Conservation (phyloP, 2,888 invertebrate genomes). For the Omphaloscelis lunosa region DNA sequence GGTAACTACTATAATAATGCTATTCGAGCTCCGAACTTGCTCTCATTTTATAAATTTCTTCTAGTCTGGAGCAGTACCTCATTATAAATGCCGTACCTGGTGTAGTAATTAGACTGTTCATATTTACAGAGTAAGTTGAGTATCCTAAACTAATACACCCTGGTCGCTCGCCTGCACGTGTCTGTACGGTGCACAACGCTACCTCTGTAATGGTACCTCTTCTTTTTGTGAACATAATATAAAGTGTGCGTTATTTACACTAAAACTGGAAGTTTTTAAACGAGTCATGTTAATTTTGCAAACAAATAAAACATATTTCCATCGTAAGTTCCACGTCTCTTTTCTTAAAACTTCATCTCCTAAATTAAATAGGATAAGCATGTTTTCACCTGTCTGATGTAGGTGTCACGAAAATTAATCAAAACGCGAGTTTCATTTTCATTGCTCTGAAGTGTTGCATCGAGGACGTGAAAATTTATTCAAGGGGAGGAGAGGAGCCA, state of each 20-base stretch:
- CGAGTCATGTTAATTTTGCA: neutral
- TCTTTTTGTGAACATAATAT: neutral
- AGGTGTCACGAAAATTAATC: conserved; percentile 53
- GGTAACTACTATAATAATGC: too few species aligned
- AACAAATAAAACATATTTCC: neutral
- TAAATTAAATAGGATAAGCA: neutral
- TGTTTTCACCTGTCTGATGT: conserved; percentile 6
- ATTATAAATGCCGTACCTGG: neutral
- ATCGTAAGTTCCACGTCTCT: too few species aligned
- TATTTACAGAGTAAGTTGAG: conserved; percentile 58
- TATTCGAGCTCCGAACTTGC: neutral
- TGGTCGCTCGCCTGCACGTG: conserved; percentile 1
- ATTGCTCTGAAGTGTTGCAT: conserved; percentile 36
- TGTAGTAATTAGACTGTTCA: conserved; percentile 64
- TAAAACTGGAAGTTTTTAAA: neutral
- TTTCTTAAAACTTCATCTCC: neutral
- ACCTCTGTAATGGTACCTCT: neutral
- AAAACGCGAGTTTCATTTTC: conserved; percentile 59
- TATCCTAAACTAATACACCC: conserved; percentile 65
- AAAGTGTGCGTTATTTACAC: neutral
- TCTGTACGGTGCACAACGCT: neutral
- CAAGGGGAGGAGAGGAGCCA: conserved; percentile 65
- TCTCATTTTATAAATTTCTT: conserved; percentile 7
- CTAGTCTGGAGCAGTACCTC: neutral
- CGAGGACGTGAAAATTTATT: conserved; percentile 65